Evolutionary conservation across 2,888 invertebrate genomes (phyloP).

Genomic region (Caenorhabditis drosophilae): DNA sequence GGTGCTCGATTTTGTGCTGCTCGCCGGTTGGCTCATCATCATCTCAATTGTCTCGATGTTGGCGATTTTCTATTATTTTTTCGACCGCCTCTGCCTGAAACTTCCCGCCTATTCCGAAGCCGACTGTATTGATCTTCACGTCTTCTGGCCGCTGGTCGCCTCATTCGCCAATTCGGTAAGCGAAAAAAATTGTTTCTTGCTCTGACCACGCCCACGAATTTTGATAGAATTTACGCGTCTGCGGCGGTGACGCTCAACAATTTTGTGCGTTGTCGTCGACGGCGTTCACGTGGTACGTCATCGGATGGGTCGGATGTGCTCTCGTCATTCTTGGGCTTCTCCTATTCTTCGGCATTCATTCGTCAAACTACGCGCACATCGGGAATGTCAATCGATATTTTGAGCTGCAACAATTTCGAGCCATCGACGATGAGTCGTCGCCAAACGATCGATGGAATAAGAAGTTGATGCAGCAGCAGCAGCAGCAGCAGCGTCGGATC

Average conservation of each 20-base stretch:
- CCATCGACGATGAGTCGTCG: too few relatives aligned
- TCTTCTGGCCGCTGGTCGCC: slow-evolving; percentile 58
- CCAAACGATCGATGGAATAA: too few relatives aligned
- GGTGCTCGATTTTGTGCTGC: slow-evolving; percentile 34
- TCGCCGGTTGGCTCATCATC: slow-evolving; percentile 58
- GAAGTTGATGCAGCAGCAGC: too few relatives aligned
- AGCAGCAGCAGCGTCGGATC: too few relatives aligned
- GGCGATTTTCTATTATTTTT: slow-evolving; percentile 57
- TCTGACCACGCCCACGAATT: not conserved
- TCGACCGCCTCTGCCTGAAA: slow-evolving; percentile 52
- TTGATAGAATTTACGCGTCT: slow-evolving; percentile 56
- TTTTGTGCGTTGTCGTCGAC: slow-evolving; percentile 67
- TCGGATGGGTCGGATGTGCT: slow-evolving; percentile 49
- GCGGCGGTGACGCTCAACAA: slow-evolving; percentile 65
- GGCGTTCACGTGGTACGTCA: slow-evolving; percentile 57
- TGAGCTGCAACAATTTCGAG: too few relatives aligned
- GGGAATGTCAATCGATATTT: slow-evolving; percentile 87
- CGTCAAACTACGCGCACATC: slow-evolving; percentile 93
- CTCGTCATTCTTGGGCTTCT: slow-evolving; percentile 71
- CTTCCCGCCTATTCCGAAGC: slow-evolving; percentile 74
- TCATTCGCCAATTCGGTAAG: slow-evolving; percentile 48
- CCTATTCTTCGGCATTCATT: slow-evolving; percentile 90
- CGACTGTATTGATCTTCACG: slow-evolving; percentile 62
- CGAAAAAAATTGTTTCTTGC: slow-evolving; percentile 1
- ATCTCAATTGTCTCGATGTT: slow-evolving; percentile 57